These are phyloP conservation scores for Phymanthus crucifer DNA, from an alignment of 92 coral and sea anemone genomes.

Conservation along the genomic window DNA sequence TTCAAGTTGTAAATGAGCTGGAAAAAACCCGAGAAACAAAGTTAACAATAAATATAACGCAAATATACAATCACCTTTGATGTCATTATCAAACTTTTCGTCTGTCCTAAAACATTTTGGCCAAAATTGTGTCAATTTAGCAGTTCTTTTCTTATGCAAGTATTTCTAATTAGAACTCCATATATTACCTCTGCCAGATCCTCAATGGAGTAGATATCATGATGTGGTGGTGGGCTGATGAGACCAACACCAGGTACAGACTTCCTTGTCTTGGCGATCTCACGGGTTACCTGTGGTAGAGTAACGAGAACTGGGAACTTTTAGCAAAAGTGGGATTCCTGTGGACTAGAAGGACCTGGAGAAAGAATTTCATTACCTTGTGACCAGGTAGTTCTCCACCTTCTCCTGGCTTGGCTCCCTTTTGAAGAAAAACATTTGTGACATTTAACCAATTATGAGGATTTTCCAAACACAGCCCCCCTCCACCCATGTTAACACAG, in stretches of 20 bases:
- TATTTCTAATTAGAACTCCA: too few relatives aligned
- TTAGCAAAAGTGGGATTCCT: not conserved
- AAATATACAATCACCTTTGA: not conserved
- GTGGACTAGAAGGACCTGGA: too few relatives aligned
- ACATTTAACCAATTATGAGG: too few relatives aligned
- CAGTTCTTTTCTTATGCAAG: too few relatives aligned
- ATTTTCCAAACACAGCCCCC: too few relatives aligned
- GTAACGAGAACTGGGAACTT: not conserved
- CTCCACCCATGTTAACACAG: not conserved
- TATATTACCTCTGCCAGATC: conserved; percentile 90
- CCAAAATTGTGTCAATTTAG: too few relatives aligned
- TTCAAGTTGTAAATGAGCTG: conserved; percentile 94
- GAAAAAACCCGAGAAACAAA: not conserved
- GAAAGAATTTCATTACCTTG: conserved; percentile 54
- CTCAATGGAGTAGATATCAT: conserved; percentile 97
- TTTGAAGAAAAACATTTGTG: not conserved
- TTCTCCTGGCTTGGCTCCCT: conserved; percentile 99
- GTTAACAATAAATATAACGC: not conserved
- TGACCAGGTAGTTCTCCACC: conserved; percentile 97
- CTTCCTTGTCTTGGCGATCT: conserved; percentile 94
- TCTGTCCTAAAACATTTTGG: too few relatives aligned
- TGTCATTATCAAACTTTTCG: too few relatives aligned
- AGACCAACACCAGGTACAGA: conserved; percentile 93
- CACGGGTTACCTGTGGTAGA: conserved; percentile 68
- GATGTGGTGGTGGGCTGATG: conserved; percentile 99